A percentile compares a stretch with the other conserved stretches of the same genome.
These are phyloP conservation scores for Andrena camellia DNA, from an alignment of 2,888 invertebrate genomes.

Conservation along the genomic window DNA sequence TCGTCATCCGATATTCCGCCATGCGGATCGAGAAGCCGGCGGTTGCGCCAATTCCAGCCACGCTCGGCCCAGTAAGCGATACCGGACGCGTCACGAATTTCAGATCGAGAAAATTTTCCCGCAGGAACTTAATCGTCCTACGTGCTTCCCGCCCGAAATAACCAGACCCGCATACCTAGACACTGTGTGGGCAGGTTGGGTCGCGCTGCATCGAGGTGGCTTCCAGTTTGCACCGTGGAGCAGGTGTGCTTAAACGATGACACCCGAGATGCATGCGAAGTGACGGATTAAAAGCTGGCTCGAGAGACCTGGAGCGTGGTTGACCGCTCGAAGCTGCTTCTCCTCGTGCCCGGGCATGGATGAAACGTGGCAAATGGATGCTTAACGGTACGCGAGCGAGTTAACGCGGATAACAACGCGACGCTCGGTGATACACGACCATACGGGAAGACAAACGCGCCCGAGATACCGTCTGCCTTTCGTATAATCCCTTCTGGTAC, in stretches of 20 bases:
- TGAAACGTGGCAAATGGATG: conserved; percentile 37
- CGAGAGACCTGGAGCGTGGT: too few relatives aligned
- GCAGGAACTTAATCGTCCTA: conserved; percentile 36
- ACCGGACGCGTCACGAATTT: not conserved
- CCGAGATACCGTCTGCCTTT: conserved; percentile 32
- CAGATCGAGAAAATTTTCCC: conserved; percentile 31
- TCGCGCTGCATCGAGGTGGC: conserved; percentile 21
- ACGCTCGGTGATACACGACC: conserved; percentile 28
- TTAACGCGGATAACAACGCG: conserved; percentile 55
- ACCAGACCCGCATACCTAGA: conserved; percentile 45
- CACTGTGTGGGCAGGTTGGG: conserved; percentile 35
- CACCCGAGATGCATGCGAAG: not conserved
- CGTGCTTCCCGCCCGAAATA: conserved; percentile 53
- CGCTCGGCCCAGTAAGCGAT: not conserved
- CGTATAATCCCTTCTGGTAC: conserved; percentile 17
- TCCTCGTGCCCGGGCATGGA: not conserved
- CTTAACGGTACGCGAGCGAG: conserved; percentile 55
- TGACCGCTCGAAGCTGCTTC: not conserved
- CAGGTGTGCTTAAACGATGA: not conserved
- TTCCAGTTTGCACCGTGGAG: conserved; percentile 3
- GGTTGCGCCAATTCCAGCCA: conserved; percentile 28
- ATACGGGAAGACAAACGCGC: not conserved
- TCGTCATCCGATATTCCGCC: conserved; percentile 38
- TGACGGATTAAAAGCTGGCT: not conserved
- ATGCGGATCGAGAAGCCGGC: conserved; percentile 19